These are phyloP conservation scores for Stegastes partitus DNA, from an alignment of 2,113 vertebrate species.

Conservation along the genomic window DNA sequence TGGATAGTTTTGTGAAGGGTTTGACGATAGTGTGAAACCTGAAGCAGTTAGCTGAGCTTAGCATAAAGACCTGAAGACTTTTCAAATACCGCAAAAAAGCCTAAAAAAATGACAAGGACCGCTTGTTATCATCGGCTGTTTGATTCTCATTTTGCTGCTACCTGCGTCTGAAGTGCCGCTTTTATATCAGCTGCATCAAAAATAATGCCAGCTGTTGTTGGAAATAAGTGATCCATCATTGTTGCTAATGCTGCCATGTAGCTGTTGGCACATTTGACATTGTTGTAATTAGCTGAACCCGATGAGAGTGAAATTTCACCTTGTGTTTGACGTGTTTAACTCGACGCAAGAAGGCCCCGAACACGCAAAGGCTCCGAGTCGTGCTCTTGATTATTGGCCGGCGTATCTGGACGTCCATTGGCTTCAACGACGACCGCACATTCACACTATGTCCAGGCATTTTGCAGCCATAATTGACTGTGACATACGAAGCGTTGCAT, in stretches of 20 bases:
- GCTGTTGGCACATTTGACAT: not conserved
- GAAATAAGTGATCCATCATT: not conserved
- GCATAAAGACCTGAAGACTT: not conserved
- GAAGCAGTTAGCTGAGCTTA: not conserved
- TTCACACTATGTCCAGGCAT: conserved; percentile 52
- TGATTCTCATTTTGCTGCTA: too few relatives aligned
- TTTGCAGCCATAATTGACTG: conserved; percentile 49
- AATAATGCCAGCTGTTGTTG: too few relatives aligned
- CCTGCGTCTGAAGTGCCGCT: too few relatives aligned
- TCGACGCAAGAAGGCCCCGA: conserved; percentile 7
- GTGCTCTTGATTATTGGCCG: conserved; percentile 14
- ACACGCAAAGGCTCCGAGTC: not conserved
- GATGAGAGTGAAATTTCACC: not conserved
- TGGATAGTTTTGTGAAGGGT: too few relatives aligned
- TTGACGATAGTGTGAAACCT: too few relatives aligned
- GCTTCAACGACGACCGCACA: conserved; percentile 34
- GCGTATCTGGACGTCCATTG: conserved; percentile 42
- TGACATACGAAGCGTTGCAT: conserved; percentile 36
- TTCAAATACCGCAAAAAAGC: too few relatives aligned
- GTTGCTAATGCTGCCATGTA: not conserved
- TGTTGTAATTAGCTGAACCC: not conserved
- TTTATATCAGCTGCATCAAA: not conserved
- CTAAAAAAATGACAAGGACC: too few relatives aligned
- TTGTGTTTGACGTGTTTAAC: not conserved
- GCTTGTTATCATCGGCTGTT: too few relatives aligned